Evolutionary conservation across 2,888 invertebrate genomes (phyloP), one percentile per base, ranked within the genome.

Genomic region (Dasypogon diadema): DNA sequence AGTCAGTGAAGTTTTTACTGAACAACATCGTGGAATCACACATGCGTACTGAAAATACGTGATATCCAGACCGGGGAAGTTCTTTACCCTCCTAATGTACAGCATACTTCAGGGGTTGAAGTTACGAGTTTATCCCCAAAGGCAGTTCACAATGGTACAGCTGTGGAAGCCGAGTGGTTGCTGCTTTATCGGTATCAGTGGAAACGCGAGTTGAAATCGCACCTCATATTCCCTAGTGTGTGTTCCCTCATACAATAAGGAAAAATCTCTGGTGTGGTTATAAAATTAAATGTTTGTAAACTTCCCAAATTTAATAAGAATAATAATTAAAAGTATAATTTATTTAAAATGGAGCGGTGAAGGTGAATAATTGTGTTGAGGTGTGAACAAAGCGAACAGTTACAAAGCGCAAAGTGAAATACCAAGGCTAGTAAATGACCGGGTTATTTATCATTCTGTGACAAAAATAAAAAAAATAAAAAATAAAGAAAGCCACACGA

Each of bases 211-310:
- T 70, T 54, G 12, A 54, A 51, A 30, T 70, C 54, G 30, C 34
- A 51, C 70, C 70, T 70, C 8, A 18, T 21, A 34, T 68, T 68
- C 24, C 68, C 48, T 22, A 34, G 70, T 70, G 68, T 70, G 70
- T 54, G 51, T 51, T 54, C 22, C 54, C 54, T 70, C 54, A 2
- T 54, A 70, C 70, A 70, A 54, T 54, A 48, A 54, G 48, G 26
- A 68, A 48, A 70, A 70, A 70, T 70, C 51, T 54, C 18, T 70
- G 68, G 68, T 68, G 70, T 70, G 54, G 70, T 70, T 54, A 54
- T 70, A 70, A 54, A 54, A 70, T 70, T 54, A 65, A 65, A 65
- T 65, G 65, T 65, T 65, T 65, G 65, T 65, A 65, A 65, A 65
- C 54, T 70, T 54, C 18, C 51, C n/a, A n/a, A 21, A n/a, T 34